Evolutionary conservation across 92 coral and sea anemone genomes (phyloP).

Genomic region (Zoanthus sociatus): DNA sequence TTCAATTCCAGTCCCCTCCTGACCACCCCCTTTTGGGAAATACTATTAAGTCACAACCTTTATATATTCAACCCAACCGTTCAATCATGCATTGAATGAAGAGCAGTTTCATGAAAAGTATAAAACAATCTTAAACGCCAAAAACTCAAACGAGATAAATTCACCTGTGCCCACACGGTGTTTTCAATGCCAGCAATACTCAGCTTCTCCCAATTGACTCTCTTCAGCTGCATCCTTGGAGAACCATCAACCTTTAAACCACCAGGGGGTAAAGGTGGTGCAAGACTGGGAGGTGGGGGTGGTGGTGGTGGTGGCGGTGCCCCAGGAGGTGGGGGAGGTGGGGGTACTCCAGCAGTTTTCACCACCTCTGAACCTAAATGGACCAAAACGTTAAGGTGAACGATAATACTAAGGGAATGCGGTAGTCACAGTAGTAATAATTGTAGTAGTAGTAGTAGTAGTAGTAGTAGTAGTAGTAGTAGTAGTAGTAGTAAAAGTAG

Average conservation of each 20-base stretch:
- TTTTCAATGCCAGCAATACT: constrained; percentile 95
- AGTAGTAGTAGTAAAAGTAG: too few species aligned
- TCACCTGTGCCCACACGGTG: constrained; percentile 98
- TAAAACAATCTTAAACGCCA: not conserved
- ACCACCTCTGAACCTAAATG: constrained; percentile 5
- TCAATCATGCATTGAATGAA: too few species aligned
- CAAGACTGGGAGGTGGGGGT: constrained; percentile 56
- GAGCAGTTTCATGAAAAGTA: too few species aligned
- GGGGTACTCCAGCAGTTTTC: not conserved
- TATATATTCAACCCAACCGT: too few species aligned
- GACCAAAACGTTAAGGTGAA: not conserved
- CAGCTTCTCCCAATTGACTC: constrained; percentile 99
- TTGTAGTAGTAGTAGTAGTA: too few species aligned
- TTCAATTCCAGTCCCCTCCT: too few species aligned
- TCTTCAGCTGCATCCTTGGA: constrained; percentile 84
- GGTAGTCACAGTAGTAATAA: not conserved
- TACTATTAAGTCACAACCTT: too few species aligned
- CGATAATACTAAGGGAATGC: not conserved
- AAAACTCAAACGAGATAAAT: not conserved
- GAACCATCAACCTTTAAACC: constrained; percentile 60
- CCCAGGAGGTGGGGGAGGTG: constrained; percentile 67
- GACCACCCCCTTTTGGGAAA: too few species aligned
- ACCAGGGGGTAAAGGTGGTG: constrained; percentile 69
- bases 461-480: too few species aligned
- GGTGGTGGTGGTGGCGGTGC: constrained; percentile 71